Evolutionary conservation across 2,888 invertebrate species (phyloP).

Genomic region (Lamproptera curius): DNA sequence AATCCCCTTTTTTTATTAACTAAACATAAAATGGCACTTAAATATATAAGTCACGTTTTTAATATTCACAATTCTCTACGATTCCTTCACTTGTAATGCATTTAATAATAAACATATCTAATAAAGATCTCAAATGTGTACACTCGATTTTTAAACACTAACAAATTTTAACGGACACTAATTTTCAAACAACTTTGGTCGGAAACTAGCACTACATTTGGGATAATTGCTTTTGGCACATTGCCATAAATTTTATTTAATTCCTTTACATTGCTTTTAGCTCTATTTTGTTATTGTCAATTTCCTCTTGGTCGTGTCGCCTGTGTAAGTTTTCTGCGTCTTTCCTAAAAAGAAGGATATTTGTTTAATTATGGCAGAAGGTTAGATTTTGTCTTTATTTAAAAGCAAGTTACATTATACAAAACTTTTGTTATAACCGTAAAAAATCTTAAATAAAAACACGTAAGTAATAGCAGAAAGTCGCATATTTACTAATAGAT

Average conservation of each 20-base stretch:
- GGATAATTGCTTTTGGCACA: slow-evolving; percentile 36
- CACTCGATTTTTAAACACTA: slow-evolving; percentile 4
- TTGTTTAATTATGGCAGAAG: too few species aligned
- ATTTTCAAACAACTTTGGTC: slow-evolving; percentile 69
- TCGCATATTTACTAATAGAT: too few species aligned
- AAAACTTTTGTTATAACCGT: too few species aligned
- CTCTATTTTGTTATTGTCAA: slow-evolving; percentile 56
- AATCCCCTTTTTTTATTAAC: slow-evolving; percentile 12
- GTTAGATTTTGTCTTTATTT: too few species aligned
- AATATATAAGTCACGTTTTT: slow-evolving; percentile 27
- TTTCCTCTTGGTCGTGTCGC: slow-evolving; percentile 46
- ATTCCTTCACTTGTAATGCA: background rate
- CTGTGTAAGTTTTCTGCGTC: slow-evolving; percentile 67
- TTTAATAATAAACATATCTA: background rate
- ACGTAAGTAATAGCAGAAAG: too few species aligned
- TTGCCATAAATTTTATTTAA: slow-evolving; percentile 10
- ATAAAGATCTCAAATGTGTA: background rate
- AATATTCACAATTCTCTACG: slow-evolving; percentile 29
- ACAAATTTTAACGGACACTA: slow-evolving; percentile 34
- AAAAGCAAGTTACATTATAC: too few species aligned
- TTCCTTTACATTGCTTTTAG: slow-evolving; percentile 56
- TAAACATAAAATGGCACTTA: slow-evolving; percentile 41
- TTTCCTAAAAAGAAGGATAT: slow-evolving; percentile 56
- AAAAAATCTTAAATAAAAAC: too few species aligned
- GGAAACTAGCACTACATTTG: slow-evolving; percentile 70